Percentiles rank a stretch among this genome's conserved stretches.
Evolutionary conservation across 2,888 invertebrate genomes (phyloP).

Genomic region (Caenorhabditis doughertyi): DNA sequence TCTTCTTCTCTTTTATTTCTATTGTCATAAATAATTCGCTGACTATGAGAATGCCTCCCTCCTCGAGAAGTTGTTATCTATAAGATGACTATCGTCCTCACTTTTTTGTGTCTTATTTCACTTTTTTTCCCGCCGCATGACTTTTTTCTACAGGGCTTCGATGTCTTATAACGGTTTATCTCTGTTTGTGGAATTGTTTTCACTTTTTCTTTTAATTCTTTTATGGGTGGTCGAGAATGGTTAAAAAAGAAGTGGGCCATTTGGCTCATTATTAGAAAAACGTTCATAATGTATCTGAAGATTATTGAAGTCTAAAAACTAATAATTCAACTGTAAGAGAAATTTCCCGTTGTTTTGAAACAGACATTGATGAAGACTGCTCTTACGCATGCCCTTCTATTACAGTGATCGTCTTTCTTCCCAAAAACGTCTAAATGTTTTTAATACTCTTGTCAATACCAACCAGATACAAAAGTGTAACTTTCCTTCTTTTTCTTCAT

Average conservation of each 20-base stretch:
- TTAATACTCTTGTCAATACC: background rate
- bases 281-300: too few species aligned
- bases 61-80: constrained; percentile 27
- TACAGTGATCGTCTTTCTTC: too few species aligned
- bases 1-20: constrained; percentile 33
- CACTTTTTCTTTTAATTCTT: constrained; percentile 19
- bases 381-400: too few species aligned
- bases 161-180: constrained; percentile 14
- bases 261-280: too few species aligned
- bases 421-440: too few species aligned
- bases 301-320: too few species aligned
- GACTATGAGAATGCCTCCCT: constrained; percentile 25
- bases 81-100: constrained; percentile 28
- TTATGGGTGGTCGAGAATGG: constrained; percentile 1
- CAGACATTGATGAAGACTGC: too few species aligned
- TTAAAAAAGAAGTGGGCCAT: too few species aligned
- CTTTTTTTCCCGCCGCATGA: constrained; percentile 27
- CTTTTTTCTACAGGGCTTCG: background rate
- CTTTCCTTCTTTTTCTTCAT: background rate
- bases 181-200: too few species aligned
- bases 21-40: constrained; percentile 34
- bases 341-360: too few species aligned
- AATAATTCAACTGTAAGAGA: too few species aligned
- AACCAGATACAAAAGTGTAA: constrained; percentile 3
- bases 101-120: constrained; percentile 21